phyloP scores from a whole-genome alignment of 2,888 invertebrate species.

The Acrobasis repandana region DNA sequence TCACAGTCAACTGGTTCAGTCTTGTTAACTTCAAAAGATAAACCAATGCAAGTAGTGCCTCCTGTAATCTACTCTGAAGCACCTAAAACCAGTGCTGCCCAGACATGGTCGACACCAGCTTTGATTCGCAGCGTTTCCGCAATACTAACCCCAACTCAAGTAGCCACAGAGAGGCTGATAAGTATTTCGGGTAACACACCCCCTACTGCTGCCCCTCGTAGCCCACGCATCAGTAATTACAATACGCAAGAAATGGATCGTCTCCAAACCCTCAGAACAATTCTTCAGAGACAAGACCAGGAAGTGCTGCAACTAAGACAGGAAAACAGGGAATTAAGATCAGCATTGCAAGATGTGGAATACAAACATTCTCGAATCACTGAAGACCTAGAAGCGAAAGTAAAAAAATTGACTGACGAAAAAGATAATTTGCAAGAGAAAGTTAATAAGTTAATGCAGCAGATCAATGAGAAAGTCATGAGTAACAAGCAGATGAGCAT shows the following conservation, averaged over 20 bases:
- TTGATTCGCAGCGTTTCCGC: slow-evolving; percentile 73
- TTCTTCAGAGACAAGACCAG: slow-evolving; percentile 71
- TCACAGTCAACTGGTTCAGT: slow-evolving; percentile 55
- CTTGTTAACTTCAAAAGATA: slow-evolving; percentile 51
- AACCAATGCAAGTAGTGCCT: slow-evolving; percentile 72
- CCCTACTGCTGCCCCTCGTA: slow-evolving; percentile 65
- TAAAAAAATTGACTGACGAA: slow-evolving; percentile 64
- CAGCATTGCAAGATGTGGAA: slow-evolving; percentile 60
- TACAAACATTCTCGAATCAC: slow-evolving; percentile 53
- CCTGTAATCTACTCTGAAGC: slow-evolving; percentile 62
- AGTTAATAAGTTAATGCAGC: slow-evolving; percentile 61
- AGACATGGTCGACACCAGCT: slow-evolving; percentile 52
- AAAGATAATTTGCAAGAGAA: slow-evolving; percentile 53
- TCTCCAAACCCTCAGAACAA: slow-evolving; percentile 60
- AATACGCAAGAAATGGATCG: slow-evolving; percentile 56
- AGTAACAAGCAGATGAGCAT: slow-evolving; percentile 83
- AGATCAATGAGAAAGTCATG: slow-evolving; percentile 62
- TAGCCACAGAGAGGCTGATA: slow-evolving; percentile 70
- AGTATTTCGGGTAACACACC: slow-evolving; percentile 67
- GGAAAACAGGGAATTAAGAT: slow-evolving; percentile 67
- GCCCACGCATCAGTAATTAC: slow-evolving; percentile 53
- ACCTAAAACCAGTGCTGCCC: slow-evolving; percentile 41
- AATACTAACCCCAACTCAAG: slow-evolving; percentile 66
- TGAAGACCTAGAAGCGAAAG: slow-evolving; percentile 58
- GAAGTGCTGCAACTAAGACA: slow-evolving; percentile 63